Base-by-base conservation (phyloP, 2,797 vertebrate species). In the Cossypha polioptera region DNA sequence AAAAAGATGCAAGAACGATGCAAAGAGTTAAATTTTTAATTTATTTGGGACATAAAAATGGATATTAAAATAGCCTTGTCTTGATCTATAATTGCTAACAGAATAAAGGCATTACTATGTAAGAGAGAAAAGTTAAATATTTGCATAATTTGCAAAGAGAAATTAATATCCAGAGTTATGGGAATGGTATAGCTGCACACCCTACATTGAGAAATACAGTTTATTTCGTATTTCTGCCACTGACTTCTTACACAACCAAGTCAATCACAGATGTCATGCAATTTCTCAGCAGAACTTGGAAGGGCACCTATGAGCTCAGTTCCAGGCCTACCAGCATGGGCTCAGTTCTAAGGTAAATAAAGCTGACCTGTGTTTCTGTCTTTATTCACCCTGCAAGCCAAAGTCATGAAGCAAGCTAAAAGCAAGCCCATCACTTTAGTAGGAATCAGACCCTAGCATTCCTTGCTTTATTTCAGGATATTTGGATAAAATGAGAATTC, bases 81-180 rank as follows among this genome's bases (percentile, higher is more conserved):
- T 93, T 86, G 45, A 76, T 57, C 36, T 81, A 4, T 19, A 78
- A 69, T 67, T 84, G 29, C 40, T 92, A 78, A 47, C 24, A 94
- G 86, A 81, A 88, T 28, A 80, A 80, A 79, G 16, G 3, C 8
- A 28, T 55, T 67, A 76, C 14, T 19, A 0, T 55, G 22, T 79
- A 73, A 59, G 45, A 57, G 35, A 93, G 67, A 89, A 73, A 88
- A 69, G 55, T 71, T 71, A 81, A 85, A 85, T 77, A 82, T 87
- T 79, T 92, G 47, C 17, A 29, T 66, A 3, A 69, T 80, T 94
- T 83, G 19, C 62, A 77, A 86, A 65, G 48, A 79, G 26, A 71
- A 95, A 65, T 62, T 57, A 0, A 80, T 63, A 80, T 57, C 45
- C 48, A 79, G 59, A 62, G 6, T 42, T 68, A 67, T 1, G 13